Evolutionary conservation across 2,888 invertebrate genomes (phyloP), one percentile per base, ranked within the genome.

Genomic region (Phengaris alcon): DNA sequence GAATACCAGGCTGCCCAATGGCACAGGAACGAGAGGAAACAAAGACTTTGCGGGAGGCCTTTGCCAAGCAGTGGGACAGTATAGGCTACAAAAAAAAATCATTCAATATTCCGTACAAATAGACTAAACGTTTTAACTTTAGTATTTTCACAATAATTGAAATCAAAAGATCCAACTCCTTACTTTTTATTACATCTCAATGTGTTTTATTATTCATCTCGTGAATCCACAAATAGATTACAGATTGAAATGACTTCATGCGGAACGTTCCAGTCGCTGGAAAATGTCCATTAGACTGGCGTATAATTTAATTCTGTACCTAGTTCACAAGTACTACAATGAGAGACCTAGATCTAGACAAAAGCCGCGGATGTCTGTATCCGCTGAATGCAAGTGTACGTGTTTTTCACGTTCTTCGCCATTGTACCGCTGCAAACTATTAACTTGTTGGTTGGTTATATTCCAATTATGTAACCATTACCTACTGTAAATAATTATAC

Each of bases 311-410:
- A 76, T 76, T 76, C 77, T 55, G 73, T 55, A 22, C 54, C 54
- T 74, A 74, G 74, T 74, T 74, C 35, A 46, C 75, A 75, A 68
- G 54, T 57, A 73, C 48, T 48, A 76, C 76, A 76, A 76, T 74
- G 76, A 74, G 68, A 54, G 73, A 69, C 69, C 76, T 68, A 74
- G 76, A 64, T 74, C 44, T 59, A 69, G 73, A 74, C 75, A 75
- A 74, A 76, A 57, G 74, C 15, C 15, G 22, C 68, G 75, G 73
- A 75, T 68, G 74, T 64, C 64, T 64, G 64, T 59, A 74, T 74
- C 74, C 74, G 74, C 74, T 51, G 15, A 51, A 57, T 51, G 15
- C 22, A 64, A 64, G 15, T 74, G 44, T 54, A 8, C 52, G 13
- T 51, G 54, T 72, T 72, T 70, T 51, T 52, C 52, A 72, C 52